phyloP scores from a whole-genome alignment of 2,113 vertebrate genomes.

The Scomber scombrus region DNA sequence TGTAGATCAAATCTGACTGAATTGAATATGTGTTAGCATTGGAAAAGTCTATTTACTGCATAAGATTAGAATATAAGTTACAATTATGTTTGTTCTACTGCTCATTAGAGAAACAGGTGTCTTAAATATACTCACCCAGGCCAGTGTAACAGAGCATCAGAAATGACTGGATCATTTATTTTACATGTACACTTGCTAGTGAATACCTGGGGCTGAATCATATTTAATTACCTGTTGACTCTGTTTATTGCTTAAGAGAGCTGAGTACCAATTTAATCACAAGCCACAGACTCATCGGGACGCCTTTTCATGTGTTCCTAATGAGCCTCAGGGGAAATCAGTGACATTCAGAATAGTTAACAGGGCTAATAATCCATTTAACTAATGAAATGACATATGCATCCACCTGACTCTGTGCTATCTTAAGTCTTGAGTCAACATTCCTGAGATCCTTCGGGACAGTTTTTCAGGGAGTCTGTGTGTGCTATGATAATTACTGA shows the following conservation, averaged over 20 bases:
- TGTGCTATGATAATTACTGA: conserved; percentile 24
- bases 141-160: not conserved
- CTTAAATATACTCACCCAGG: not conserved
- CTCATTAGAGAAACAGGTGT: not conserved
- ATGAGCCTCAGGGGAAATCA: conserved; percentile 70
- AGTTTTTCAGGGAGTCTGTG: not conserved
- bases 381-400: conserved; percentile 41
- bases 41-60: not conserved
- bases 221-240: conserved; percentile 69
- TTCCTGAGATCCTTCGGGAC: conserved; percentile 21
- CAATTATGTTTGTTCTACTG: not conserved
- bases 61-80: conserved; percentile 4
- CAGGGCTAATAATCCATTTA: conserved; percentile 48
- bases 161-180: not conserved
- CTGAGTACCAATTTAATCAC: conserved; percentile 69
- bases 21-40: not conserved
- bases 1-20: conserved; percentile 18
- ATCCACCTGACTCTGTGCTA: conserved; percentile 34
- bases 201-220: conserved; percentile 36
- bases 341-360: conserved; percentile 54
- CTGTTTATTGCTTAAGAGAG: conserved; percentile 63
- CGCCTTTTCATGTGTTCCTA: conserved; percentile 26
- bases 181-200: not conserved
- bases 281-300: conserved; percentile 44
- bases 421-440: conserved; percentile 23